These are phyloP conservation scores for Bryconaethiops microstoma DNA, from an alignment of 2,797 vertebrate species.

Conservation along the genomic window DNA sequence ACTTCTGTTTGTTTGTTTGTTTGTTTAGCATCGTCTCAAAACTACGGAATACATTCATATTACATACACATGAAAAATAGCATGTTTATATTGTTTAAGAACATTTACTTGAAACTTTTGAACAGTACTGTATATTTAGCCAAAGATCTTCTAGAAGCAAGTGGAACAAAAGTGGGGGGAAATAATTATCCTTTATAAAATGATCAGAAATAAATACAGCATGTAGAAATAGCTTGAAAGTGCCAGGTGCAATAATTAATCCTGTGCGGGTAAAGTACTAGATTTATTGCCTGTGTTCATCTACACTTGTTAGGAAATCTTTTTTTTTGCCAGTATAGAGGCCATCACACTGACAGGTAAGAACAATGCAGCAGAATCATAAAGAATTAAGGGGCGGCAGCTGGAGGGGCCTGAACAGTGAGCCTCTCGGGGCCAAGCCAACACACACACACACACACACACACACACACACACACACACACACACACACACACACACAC, in stretches of 20 bases:
- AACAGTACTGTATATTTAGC: background rate
- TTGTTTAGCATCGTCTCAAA: no score
- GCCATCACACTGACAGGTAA: constrained; percentile 82
- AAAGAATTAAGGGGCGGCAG: constrained; percentile 86
- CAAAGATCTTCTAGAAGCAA: no score
- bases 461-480: constrained; percentile 26
- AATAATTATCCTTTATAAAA: constrained; percentile 7
- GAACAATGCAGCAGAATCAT: constrained; percentile 84
- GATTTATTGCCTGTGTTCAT: constrained; percentile 32
- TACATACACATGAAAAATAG: no score
- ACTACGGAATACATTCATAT: no score
- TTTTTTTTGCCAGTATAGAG: constrained; percentile 74
- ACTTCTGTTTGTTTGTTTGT: no score
- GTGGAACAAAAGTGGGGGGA: background rate
- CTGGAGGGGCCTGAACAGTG: constrained; percentile 81
- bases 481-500: constrained; percentile 27
- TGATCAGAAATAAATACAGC: constrained; percentile 8
- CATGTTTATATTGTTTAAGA: no score
- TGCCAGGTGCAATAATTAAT: constrained; percentile 28
- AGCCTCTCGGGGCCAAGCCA: constrained; percentile 77
- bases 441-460: constrained; percentile 68
- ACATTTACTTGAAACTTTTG: background rate
- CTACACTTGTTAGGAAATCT: constrained; percentile 69
- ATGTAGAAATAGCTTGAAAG: background rate
- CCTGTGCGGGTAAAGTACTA: constrained; percentile 7